phyloP scores from a whole-genome alignment of 2,797 vertebrate genomes.

The Sebastes variabilis region DNA sequence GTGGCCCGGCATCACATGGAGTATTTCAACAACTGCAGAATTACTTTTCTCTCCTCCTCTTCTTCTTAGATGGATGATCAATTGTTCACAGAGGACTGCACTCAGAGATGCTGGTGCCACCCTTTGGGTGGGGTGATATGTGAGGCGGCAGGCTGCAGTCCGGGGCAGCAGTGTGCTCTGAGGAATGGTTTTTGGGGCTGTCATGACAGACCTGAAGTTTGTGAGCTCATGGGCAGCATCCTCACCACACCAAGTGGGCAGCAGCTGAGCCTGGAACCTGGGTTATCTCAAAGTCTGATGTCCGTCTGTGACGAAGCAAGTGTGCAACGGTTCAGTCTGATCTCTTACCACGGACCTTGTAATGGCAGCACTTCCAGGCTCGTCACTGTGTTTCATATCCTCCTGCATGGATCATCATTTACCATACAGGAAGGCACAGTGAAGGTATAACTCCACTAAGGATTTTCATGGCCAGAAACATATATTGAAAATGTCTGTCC shows the following conservation, averaged over 20 bases:
- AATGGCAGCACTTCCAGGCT: background rate
- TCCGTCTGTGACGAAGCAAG: conserved; percentile 32
- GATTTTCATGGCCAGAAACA: background rate
- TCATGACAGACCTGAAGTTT: conserved; percentile 18
- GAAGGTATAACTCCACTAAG: background rate
- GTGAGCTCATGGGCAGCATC: conserved; percentile 29
- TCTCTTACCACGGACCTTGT: conserved; percentile 35
- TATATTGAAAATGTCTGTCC: background rate
- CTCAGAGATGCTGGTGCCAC: conserved; percentile 50
- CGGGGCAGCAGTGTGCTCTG: conserved; percentile 18
- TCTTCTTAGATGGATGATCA: conserved; percentile 23
- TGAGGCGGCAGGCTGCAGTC: conserved; percentile 33
- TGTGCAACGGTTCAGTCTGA: conserved; percentile 40
- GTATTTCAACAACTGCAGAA: background rate
- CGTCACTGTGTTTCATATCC: conserved; percentile 34
- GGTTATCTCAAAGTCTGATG: conserved; percentile 29
- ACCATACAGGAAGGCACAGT: conserved; percentile 12
- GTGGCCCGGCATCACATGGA: background rate
- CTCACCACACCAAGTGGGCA: conserved; percentile 31
- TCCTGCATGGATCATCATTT: conserved; percentile 22
- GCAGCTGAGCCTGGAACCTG: conserved; percentile 11
- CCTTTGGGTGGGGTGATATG: conserved; percentile 32
- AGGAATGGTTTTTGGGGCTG: conserved; percentile 44
- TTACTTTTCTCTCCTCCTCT: background rate
- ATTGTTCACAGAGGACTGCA: conserved; percentile 38